Evolutionary conservation across 1,140 invertebrate genomes (phyloP).

Genomic region (Lucilia cuprina): DNA sequence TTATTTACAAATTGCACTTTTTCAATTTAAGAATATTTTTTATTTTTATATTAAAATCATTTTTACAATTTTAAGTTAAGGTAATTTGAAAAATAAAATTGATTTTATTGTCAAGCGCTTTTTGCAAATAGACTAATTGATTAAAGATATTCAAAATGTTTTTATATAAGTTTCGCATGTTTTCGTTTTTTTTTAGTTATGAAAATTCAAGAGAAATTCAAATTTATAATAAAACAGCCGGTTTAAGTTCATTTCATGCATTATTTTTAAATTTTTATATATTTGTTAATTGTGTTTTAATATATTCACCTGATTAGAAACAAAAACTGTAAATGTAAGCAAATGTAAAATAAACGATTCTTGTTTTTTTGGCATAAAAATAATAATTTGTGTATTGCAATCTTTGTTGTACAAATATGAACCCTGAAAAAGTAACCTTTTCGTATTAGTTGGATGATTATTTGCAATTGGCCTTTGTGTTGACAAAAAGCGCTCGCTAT

Average conservation of each 20-base stretch:
- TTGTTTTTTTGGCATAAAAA: conserved; percentile 10
- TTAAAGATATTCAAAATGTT: conserved; percentile 40
- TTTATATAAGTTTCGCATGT: conserved; percentile 39
- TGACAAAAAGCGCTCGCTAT: conserved; percentile 62
- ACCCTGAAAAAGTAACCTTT: conserved; percentile 49
- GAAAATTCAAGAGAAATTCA: conserved; percentile 6
- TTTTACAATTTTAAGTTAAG: conserved; percentile 18
- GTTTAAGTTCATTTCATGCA: not conserved
- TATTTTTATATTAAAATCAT: conserved; percentile 1
- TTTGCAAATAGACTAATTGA: conserved; percentile 54
- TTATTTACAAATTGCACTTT: conserved; percentile 29
- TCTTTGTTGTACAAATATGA: conserved; percentile 24
- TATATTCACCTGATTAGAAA: not conserved
- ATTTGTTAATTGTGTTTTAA: not conserved
- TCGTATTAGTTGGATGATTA: conserved; percentile 63
- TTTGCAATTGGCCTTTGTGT: conserved; percentile 64
- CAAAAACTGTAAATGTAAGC: not conserved
- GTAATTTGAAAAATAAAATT: not conserved
- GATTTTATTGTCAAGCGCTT: conserved; percentile 58
- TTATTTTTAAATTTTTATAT: conserved; percentile 11
- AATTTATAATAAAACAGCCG: not conserved
- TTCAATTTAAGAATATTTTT: conserved; percentile 5
- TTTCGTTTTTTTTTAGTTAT: conserved; percentile 37
- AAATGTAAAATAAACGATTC: conserved; percentile 12
- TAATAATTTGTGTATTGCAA: conserved; percentile 31